Evolutionary conservation across 2,797 vertebrate genomes (phyloP).

Genomic region (Sciaenops ocellatus): DNA sequence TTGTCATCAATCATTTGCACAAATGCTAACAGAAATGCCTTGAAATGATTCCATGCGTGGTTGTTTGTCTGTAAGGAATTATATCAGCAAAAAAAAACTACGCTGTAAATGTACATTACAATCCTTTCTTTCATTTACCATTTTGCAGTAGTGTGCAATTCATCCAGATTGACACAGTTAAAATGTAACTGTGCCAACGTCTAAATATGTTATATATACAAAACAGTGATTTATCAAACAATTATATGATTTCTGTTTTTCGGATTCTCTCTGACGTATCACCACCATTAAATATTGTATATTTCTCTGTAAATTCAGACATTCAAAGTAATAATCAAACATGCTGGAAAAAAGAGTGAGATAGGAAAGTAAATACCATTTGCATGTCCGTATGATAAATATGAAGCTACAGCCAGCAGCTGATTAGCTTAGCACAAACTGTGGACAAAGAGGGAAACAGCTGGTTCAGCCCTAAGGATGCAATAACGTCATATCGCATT

Average conservation of each 20-base stretch:
- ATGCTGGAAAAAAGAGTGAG: neutral
- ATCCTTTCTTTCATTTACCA: conserved; percentile 5
- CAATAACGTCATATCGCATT: no score
- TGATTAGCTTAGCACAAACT: neutral
- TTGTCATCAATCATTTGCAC: conserved; percentile 43
- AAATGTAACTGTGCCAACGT: neutral
- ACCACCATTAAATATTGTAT: neutral
- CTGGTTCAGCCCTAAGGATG: neutral
- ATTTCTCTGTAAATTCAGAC: neutral
- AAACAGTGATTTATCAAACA: neutral
- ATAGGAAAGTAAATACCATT: neutral
- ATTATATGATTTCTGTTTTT: neutral
- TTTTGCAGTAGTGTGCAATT: neutral
- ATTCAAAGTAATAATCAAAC: neutral
- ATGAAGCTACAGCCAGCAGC: neutral
- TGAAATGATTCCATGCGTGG: conserved; percentile 16
- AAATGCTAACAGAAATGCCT: conserved; percentile 45
- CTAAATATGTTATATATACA: neutral
- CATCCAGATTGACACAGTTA: neutral
- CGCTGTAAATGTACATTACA: neutral
- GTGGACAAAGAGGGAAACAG: neutral
- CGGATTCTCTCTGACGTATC: neutral
- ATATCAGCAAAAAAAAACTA: neutral
- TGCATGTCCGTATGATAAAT: neutral
- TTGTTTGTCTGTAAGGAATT: conserved; percentile 34